A percentile compares a stretch with the other conserved stretches of the same genome.
Evolutionary conservation across 37 sponge, comb jelly and placozoan genomes (phyloP).

Genomic region (Axinella damicornis): DNA sequence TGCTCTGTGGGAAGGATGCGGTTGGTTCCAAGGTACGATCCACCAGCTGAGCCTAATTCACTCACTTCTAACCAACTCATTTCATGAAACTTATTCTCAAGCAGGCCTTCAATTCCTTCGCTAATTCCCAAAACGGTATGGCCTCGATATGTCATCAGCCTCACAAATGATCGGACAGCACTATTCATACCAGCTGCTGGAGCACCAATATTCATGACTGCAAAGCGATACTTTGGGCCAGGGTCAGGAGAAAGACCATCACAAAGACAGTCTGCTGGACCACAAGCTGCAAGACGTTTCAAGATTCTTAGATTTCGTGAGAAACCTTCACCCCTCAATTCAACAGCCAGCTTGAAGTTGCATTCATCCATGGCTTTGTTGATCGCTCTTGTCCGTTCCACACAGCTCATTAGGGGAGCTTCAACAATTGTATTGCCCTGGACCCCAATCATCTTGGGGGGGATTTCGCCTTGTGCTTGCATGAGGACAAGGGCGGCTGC

Average conservation of each 20-base stretch:
- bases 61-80: conserved; percentile 53
- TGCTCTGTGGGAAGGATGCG: conserved; percentile 42
- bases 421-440: conserved; percentile 75
- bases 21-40: conserved; percentile 78
- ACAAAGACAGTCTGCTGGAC: background rate
- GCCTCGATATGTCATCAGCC: conserved; percentile 72
- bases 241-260: no score
- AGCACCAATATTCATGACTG: conserved; percentile 77
- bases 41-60: conserved; percentile 64
- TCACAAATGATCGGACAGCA: conserved; percentile 66
- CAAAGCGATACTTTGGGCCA: conserved; percentile 28
- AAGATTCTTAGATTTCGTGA: conserved; percentile 43
- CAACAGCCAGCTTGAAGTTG: conserved; percentile 43
- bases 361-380: conserved; percentile 55
- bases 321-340: conserved; percentile 64
- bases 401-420: conserved; percentile 78
- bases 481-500: conserved; percentile 69
- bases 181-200: conserved; percentile 93
- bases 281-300: conserved; percentile 24
- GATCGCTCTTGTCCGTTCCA: conserved; percentile 63
- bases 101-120: conserved; percentile 85
- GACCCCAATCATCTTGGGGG: conserved; percentile 73
- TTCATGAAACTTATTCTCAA: conserved; percentile 23
- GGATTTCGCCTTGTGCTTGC: conserved; percentile 56
- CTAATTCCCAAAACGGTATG: conserved; percentile 74